Conservation (phyloP, 2,888 invertebrate species). For the Esperia sulphurella region DNA sequence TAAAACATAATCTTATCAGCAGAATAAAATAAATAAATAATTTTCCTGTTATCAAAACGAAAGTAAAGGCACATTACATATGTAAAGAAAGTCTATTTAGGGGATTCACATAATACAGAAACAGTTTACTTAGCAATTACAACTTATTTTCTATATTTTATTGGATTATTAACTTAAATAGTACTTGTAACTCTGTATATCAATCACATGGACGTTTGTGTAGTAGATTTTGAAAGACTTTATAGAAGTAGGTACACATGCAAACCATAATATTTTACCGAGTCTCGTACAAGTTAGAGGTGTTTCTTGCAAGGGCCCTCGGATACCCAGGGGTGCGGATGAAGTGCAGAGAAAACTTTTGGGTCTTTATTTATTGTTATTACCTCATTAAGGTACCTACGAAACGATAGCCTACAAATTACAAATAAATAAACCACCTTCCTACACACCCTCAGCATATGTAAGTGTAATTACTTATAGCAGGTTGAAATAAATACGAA, state of each 20-base stretch:
- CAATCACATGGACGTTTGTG: too few relatives aligned
- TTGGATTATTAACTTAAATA: too few relatives aligned
- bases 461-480: conserved; percentile 45
- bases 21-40: too few relatives aligned
- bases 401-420: conserved; percentile 76
- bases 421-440: conserved; percentile 71
- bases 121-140: too few relatives aligned
- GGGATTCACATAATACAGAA: too few relatives aligned
- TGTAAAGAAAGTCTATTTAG: too few relatives aligned
- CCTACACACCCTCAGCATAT: conserved; percentile 54
- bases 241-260: neutral
- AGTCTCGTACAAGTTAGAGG: conserved; percentile 53
- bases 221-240: too few relatives aligned
- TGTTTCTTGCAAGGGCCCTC: conserved; percentile 67
- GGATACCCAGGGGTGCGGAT: conserved; percentile 55
- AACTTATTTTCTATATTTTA: too few relatives aligned
- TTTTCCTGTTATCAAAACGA: too few relatives aligned
- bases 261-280: conserved; percentile 13
- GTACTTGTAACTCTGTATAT: too few relatives aligned
- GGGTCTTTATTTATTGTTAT: conserved; percentile 80
- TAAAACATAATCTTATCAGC: too few relatives aligned
- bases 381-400: conserved; percentile 77
- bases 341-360: conserved; percentile 72
- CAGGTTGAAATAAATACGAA: neutral
- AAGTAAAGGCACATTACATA: too few relatives aligned